These are phyloP conservation scores for Mellivora capensis DNA, from an alignment of 2,113 vertebrate species.

Conservation along the genomic window DNA sequence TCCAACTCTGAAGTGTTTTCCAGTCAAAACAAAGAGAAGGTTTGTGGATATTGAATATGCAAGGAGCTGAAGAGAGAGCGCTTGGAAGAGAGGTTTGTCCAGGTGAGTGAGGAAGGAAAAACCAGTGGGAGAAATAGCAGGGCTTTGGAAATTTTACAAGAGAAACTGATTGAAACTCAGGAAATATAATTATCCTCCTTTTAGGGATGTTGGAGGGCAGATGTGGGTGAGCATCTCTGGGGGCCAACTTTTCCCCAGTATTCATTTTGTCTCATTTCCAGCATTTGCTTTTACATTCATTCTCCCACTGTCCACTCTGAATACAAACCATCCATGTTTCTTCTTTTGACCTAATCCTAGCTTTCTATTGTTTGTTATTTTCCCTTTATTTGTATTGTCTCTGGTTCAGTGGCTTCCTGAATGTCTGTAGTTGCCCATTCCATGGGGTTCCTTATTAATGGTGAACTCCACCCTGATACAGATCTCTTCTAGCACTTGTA, in stretches of 20 bases:
- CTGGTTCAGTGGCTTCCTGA: not conserved
- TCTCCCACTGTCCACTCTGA: not conserved
- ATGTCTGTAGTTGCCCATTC: not conserved
- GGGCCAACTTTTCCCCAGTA: not conserved
- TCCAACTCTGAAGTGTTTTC: slow-evolving; percentile 43
- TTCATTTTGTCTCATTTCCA: not conserved
- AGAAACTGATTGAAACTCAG: not conserved
- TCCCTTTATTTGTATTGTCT: not conserved
- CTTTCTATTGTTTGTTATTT: not conserved
- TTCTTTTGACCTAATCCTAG: not conserved
- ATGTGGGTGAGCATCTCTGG: not conserved
- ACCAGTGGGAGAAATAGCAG: not conserved
- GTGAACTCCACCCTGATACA: not conserved
- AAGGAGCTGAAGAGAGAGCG: not conserved
- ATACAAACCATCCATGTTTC: not conserved
- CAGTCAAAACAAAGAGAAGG: slow-evolving; percentile 40
- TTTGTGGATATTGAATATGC: slow-evolving; percentile 43
- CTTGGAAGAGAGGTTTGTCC: not conserved
- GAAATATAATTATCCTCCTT: not conserved
- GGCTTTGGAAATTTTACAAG: not conserved
- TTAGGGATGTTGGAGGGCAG: not conserved
- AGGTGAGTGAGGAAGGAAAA: slow-evolving; percentile 44
- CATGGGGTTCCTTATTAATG: not conserved
- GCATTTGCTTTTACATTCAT: not conserved
- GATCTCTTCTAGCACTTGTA: not conserved